Base-by-base conservation (phyloP, 92 coral and sea anemone species). In the Zoanthus sociatus region DNA sequence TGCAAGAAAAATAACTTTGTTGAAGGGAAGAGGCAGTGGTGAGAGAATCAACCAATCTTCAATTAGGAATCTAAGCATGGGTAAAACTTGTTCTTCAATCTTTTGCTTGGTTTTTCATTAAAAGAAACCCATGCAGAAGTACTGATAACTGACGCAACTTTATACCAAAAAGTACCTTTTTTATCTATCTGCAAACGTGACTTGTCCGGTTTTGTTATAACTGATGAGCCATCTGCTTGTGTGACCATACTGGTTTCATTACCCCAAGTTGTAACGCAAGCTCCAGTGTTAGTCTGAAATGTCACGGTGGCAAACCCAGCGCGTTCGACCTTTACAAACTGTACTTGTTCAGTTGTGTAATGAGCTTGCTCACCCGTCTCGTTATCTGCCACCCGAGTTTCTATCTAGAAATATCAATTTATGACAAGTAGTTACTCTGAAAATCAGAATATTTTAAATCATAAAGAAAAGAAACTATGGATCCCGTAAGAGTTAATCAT, bases 261-360 rank as follows among this genome's bases (percentile, higher is more conserved):
- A 53, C 99, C 99, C 91, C 94, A 97, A 76, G 92, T 88, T 37
- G 98, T 97, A 83, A 88, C 93, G 74, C 96, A 93, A 50, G 96
- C 89, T 46, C 99, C 99, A 48, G 76, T 60, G 45, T 93, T 94
- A 44, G 71, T 58, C 45, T 93, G 95, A 78, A 95, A 95, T 70
- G 93, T 90, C 84, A 97, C 88, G 30, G 99, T 90, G 61, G 99
- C 94, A 76, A 97, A 95, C 56, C 99, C 98, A 55, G 84, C 84
- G 79, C 98, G 93, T 89, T 97, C 99, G 60, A 97, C 99, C 86
- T 95, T 95, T 53, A 97, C 98, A 84, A 91, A 94, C 87, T 83
- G 90, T 53, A 90, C 93, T 53, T 82, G 78, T n/a, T 78, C 88
- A 17, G 90, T 78, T 71, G 81, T 75, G 78, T 88, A 93, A n/a